Conservation (phyloP, 2,113 vertebrate species). For the Aviceda subcristata region DNA sequence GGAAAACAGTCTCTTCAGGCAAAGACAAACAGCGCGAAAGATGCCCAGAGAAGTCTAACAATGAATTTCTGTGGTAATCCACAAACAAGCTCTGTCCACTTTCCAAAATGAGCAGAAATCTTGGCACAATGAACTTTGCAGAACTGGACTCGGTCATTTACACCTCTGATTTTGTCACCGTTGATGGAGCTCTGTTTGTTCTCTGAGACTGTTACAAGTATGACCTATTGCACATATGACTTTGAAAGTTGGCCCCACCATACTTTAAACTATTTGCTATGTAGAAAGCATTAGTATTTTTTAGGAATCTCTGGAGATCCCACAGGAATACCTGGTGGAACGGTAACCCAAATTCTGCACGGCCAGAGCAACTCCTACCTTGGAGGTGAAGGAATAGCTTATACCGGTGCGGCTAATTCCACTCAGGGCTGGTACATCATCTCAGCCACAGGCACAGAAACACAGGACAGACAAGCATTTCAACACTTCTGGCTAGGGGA, state of each 20-base stretch:
- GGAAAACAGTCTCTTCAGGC: background rate
- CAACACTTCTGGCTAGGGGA: conserved; percentile 57
- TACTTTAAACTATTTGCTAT: background rate
- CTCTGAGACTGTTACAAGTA: background rate
- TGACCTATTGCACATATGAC: background rate
- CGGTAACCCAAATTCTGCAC: background rate
- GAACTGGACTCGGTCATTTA: background rate
- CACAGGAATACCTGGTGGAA: background rate
- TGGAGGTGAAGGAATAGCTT: background rate
- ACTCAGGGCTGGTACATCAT: background rate
- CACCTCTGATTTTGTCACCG: background rate
- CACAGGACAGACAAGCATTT: conserved; percentile 29
- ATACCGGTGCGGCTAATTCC: background rate
- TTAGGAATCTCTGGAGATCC: background rate
- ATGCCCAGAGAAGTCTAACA: background rate
- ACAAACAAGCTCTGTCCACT: background rate
- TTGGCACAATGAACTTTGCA: background rate
- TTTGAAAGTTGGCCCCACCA: background rate
- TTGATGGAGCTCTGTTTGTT: background rate
- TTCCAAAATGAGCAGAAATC: background rate
- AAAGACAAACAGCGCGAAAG: background rate
- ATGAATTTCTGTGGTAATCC: background rate
- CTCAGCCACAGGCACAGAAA: background rate
- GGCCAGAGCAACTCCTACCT: background rate
- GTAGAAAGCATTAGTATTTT: background rate